These are phyloP conservation scores for Phymastichus coffea DNA, from an alignment of 1,140 invertebrate species.

Conservation along the genomic window DNA sequence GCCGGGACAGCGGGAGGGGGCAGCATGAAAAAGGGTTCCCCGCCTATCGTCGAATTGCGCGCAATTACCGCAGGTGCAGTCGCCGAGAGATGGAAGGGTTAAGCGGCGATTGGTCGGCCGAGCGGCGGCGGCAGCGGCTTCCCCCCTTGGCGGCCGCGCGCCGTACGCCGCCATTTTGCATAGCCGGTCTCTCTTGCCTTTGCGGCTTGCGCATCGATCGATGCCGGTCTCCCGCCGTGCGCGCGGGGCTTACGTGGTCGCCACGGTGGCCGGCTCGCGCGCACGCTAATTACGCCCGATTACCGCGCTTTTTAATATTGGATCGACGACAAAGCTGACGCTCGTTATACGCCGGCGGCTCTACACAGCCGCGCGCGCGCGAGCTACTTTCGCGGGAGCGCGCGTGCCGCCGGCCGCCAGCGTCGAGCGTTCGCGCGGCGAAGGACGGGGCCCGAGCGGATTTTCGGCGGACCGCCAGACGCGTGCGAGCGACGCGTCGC, in stretches of 20 bases:
- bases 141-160: not conserved
- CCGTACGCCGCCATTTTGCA: not conserved
- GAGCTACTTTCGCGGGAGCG: no score
- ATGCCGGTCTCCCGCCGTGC: not conserved
- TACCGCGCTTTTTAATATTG: no score
- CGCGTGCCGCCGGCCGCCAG: no score
- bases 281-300: not conserved
- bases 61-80: not conserved
- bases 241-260: no score
- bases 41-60: not conserved
- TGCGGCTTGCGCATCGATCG: not conserved
- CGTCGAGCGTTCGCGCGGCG: no score
- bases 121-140: not conserved
- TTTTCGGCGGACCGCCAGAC: no score
- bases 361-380: no score
- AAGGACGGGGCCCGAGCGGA: no score
- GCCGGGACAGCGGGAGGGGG: not conserved
- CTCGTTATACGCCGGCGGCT: no score
- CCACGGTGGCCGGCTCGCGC: no score
- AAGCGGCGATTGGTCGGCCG: conserved; percentile 3
- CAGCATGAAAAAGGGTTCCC: not conserved
- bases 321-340: no score
- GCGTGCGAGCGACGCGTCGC: no score
- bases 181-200: conserved; percentile 2
- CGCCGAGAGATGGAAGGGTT: conserved; percentile 16